These are phyloP conservation scores for Benitochromis conjunctus DNA, from an alignment of 2,113 vertebrate species.

Conservation along the genomic window DNA sequence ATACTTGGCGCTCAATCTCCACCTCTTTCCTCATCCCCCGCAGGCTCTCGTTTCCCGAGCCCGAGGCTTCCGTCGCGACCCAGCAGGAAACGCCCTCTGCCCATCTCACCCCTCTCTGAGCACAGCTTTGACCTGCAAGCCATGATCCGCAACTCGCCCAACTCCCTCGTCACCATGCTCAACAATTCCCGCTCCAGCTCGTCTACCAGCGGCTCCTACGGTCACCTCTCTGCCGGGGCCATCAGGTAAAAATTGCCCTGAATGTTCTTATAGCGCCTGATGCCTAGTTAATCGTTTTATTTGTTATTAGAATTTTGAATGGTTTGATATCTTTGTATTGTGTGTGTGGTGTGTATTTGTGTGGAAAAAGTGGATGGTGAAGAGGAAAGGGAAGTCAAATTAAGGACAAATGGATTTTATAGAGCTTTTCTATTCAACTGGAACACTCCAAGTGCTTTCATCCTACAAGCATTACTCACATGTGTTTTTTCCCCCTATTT, in stretches of 20 bases:
- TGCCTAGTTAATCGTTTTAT: not conserved
- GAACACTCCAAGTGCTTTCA: not conserved
- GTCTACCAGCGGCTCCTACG: slow-evolving; percentile 94
- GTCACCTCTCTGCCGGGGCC: slow-evolving; percentile 94
- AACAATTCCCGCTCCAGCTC: slow-evolving; percentile 98
- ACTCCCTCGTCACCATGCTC: slow-evolving; percentile 94
- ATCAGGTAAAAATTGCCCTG: slow-evolving; percentile 76
- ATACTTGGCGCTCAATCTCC: not conserved
- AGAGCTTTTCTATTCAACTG: not conserved
- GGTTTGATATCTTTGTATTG: not conserved
- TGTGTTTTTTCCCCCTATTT: not conserved
- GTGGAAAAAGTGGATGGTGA: not conserved
- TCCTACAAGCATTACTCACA: rapidly evolving
- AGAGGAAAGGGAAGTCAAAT: not conserved
- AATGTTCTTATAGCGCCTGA: not conserved
- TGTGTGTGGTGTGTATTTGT: not conserved
- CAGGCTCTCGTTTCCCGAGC: slow-evolving; percentile 88
- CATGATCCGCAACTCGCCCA: slow-evolving; percentile 96
- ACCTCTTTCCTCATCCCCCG: not conserved
- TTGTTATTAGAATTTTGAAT: not conserved
- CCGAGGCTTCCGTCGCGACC: slow-evolving; percentile 86
- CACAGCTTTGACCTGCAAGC: slow-evolving; percentile 98
- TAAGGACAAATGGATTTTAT: not conserved
- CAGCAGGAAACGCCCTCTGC: slow-evolving; percentile 90
- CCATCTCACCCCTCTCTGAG: slow-evolving; percentile 93